phyloP scores from a whole-genome alignment of 2,888 invertebrate genomes.

The Petrolisthes manimaculis region DNA sequence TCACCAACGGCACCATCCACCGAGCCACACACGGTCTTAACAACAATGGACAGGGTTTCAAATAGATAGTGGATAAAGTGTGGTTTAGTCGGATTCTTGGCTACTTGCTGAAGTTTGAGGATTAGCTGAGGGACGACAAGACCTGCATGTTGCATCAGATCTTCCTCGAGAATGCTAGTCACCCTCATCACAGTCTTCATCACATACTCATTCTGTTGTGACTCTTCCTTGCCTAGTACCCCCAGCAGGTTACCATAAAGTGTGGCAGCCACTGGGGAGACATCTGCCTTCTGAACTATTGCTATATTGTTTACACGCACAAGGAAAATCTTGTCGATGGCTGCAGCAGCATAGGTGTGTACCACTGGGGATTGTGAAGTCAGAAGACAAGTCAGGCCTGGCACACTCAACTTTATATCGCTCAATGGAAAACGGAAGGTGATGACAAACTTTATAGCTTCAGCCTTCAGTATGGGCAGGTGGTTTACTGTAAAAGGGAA shows the following conservation, averaged over 20 bases:
- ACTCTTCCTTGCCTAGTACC: slow-evolving; percentile 80
- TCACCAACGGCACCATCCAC: slow-evolving; percentile 84
- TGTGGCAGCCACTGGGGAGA: slow-evolving; percentile 78
- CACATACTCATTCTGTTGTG: slow-evolving; percentile 94
- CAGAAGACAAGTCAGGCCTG: slow-evolving; percentile 84
- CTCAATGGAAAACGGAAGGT: slow-evolving; percentile 91
- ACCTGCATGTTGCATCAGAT: slow-evolving; percentile 83
- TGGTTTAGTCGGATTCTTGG: slow-evolving; percentile 95
- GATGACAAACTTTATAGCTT: slow-evolving; percentile 95
- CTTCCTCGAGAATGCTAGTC: slow-evolving; percentile 84
- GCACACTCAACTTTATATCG: slow-evolving; percentile 80
- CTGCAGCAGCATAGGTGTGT: slow-evolving; percentile 94
- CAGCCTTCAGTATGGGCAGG: slow-evolving; percentile 93
- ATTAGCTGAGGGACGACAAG: slow-evolving; percentile 88
- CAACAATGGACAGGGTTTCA: slow-evolving; percentile 90
- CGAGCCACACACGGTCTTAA: slow-evolving; percentile 87
- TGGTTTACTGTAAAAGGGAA: slow-evolving; percentile 79
- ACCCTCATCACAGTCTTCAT: slow-evolving; percentile 98
- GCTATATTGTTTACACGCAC: slow-evolving; percentile 76
- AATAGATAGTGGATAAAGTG: slow-evolving; percentile 99
- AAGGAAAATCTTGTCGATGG: slow-evolving; percentile 87
- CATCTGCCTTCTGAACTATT: slow-evolving; percentile 75
- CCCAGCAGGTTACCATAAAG: slow-evolving; percentile 83
- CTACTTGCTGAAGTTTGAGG: slow-evolving; percentile 83
- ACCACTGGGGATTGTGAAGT: slow-evolving; percentile 85